Percentiles rank a stretch among this genome's conserved stretches.
Conservation (phyloP, 2,113 vertebrate species). For the Galemys pyrenaicus region DNA sequence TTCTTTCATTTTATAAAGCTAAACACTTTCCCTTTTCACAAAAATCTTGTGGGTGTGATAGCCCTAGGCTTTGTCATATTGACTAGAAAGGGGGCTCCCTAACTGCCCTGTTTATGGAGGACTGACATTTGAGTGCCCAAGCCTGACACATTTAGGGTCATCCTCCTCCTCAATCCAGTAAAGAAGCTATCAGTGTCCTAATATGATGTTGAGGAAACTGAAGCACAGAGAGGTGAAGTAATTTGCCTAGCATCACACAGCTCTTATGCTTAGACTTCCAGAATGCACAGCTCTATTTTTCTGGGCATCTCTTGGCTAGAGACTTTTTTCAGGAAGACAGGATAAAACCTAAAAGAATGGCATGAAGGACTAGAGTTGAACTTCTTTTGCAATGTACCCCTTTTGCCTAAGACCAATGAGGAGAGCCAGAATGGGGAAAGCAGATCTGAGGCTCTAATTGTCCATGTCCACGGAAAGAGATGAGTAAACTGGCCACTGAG, state of each 20-base stretch:
- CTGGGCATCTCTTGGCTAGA: neutral
- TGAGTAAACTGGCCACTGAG: neutral
- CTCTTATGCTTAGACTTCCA: neutral
- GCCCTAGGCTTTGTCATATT: neutral
- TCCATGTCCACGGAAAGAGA: rapidly evolving
- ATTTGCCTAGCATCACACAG: neutral
- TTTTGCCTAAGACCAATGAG: neutral
- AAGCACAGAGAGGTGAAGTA: neutral
- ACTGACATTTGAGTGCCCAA: neutral
- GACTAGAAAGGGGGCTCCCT: neutral
- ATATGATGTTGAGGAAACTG: neutral
- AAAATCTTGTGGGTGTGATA: neutral
- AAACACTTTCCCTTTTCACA: neutral
- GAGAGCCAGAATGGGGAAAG: neutral
- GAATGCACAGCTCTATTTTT: neutral
- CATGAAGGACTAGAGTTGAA: neutral
- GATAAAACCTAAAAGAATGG: neutral
- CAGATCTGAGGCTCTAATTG: neutral
- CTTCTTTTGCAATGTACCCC: neutral
- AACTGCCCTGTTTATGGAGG: neutral
- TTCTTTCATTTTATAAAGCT: neutral
- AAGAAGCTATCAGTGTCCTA: neutral
- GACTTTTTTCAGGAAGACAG: neutral
- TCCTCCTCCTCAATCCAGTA: no score
- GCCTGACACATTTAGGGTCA: neutral